phyloP scores from a whole-genome alignment of 2,888 invertebrate genomes.

The Perdita meconis region DNA sequence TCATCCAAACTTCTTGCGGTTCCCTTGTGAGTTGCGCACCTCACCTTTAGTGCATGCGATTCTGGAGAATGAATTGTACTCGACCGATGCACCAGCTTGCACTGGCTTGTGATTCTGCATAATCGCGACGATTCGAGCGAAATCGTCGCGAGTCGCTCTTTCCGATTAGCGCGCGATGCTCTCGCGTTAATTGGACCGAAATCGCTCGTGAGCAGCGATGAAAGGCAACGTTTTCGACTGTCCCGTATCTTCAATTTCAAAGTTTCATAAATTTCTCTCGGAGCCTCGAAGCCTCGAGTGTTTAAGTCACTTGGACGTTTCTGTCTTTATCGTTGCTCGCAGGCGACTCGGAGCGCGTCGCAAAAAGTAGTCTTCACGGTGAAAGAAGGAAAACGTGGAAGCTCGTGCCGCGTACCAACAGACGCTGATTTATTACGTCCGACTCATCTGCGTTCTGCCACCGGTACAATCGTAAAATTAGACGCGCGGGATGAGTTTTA shows the following conservation, averaged over 20 bases:
- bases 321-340: conserved; percentile 26
- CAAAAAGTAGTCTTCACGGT: background rate
- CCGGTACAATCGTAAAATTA: conserved; percentile 43
- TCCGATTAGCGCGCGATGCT: conserved; percentile 41
- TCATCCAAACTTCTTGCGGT: no score
- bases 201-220: conserved; percentile 29
- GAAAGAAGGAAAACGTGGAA: conserved; percentile 17
- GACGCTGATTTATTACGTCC: conserved; percentile 40
- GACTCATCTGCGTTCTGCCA: conserved; percentile 27
- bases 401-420: conserved; percentile 34
- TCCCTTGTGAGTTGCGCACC: conserved; percentile 24
- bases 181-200: conserved; percentile 29
- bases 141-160: conserved; percentile 18
- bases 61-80: conserved; percentile 33
- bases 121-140: conserved; percentile 33
- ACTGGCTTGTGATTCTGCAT: conserved; percentile 36
- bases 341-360: background rate
- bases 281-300: background rate
- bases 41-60: conserved; percentile 57
- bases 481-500: conserved; percentile 18
- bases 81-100: conserved; percentile 62
- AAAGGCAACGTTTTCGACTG: background rate
- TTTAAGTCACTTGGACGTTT: background rate
- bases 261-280: background rate
- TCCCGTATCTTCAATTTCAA: background rate